Conservation (phyloP, 1,140 invertebrate genomes). For the Rhopalosiphum padi region DNA sequence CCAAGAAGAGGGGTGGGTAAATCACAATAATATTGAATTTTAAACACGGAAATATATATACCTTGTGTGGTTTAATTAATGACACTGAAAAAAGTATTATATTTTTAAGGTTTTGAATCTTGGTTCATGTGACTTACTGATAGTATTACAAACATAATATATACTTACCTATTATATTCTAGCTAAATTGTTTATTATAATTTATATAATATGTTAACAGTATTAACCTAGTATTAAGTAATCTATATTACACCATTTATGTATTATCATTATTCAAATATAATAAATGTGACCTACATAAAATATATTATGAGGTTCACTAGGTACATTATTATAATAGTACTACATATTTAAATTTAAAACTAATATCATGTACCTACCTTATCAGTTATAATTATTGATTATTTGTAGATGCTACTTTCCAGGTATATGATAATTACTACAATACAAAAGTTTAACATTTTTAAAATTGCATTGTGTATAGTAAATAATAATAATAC, state of each 20-base stretch:
- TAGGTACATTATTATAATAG: not conserved
- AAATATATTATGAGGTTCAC: not conserved
- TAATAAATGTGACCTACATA: not conserved
- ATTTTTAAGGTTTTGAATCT: not conserved
- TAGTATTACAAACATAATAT: not conserved
- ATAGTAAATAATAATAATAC: too few relatives aligned
- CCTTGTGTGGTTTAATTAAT: not conserved
- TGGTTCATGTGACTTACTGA: not conserved
- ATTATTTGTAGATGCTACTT: not conserved
- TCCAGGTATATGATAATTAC: too few relatives aligned
- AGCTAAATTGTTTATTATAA: not conserved
- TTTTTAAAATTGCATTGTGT: too few relatives aligned
- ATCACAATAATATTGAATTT: not conserved
- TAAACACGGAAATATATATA: not conserved
- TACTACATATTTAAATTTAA: not conserved
- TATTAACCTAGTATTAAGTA: not conserved
- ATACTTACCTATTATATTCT: not conserved
- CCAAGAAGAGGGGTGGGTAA: not conserved
- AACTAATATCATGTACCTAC: not conserved
- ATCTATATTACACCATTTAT: not conserved
- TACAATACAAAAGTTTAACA: not conserved
- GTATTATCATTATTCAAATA: not conserved
- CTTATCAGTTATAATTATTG: not conserved
- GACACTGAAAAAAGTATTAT: not conserved
- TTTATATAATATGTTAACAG: not conserved